A percentile compares a stretch with the other conserved stretches of the same genome.
phyloP scores from a whole-genome alignment of 2,797 vertebrate genomes.

The Galagoides demidoff region DNA sequence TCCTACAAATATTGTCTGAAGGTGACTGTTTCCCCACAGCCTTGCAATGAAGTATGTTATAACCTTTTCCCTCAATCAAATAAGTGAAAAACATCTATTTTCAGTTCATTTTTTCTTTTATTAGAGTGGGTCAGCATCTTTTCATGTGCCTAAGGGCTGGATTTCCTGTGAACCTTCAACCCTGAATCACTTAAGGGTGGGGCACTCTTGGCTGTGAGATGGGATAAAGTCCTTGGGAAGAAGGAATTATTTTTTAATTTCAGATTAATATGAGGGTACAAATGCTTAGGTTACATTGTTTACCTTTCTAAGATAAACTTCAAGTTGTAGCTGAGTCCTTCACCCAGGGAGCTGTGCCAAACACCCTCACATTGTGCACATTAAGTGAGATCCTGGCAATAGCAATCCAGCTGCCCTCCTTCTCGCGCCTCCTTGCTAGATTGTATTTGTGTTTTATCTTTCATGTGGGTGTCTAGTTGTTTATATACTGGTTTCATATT shows the following conservation, averaged over 20 bases:
- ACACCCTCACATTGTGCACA: no score
- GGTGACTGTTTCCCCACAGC: not conserved
- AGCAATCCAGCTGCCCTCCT: no score
- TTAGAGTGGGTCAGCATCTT: not conserved
- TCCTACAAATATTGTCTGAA: not conserved
- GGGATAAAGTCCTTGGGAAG: not conserved
- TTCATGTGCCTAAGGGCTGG: not conserved
- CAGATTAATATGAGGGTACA: no score
- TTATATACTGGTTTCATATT: no score
- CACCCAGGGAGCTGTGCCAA: no score
- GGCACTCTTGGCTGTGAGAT: not conserved
- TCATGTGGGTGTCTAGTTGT: no score
- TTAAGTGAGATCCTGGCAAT: no score
- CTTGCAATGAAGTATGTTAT: not conserved
- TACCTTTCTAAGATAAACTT: no score
- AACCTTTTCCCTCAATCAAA: not conserved
- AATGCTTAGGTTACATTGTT: no score
- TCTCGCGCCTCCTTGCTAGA: no score
- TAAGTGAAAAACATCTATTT: not conserved
- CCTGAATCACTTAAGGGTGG: not conserved
- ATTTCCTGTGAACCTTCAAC: not conserved
- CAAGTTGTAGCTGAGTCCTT: no score
- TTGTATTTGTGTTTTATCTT: no score
- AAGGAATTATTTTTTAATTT: not conserved
- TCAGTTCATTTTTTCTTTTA: conserved; percentile 14